Evolutionary conservation across 2,113 vertebrate genomes (phyloP), one percentile per base, ranked within the genome.

Genomic region (Castor canadensis): DNA sequence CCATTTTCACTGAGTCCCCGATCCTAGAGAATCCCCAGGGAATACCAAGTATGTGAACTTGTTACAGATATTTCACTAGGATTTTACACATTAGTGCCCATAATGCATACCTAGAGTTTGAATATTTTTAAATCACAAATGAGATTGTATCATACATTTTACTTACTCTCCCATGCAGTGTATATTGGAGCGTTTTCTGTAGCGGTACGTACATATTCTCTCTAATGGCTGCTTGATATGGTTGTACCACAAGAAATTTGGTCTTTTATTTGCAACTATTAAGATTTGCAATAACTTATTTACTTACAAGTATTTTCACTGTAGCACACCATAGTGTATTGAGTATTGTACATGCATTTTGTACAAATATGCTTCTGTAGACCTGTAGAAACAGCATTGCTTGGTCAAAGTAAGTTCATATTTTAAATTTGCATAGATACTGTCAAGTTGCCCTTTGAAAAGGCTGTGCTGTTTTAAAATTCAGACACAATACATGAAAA

Each of bases 371-470:
- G 40, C 62, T 88, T 95, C 60, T 62, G 19, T 77, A 30, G 35
- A 45, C 7, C 90, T 1, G 62, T 62, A 73, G 81, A 92, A 85
- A 93, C 45, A 58, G 2, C 15, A 54, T 67, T 94, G 60, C 38
- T 80, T 54, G 56, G 30, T 66, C 75, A 90, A 82, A 54, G 16
- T 45, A 20, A 77, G 69, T 64, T 87, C 32, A 75, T 11, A 71
- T 69, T 80, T 91, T 80, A 64, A 73, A 85, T 95, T 85, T 89
- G 72, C 66, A 56, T 62, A 75, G 45, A 64, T 76, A 88, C 35
- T 81, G 6, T 24, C 58, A 84, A 93, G 43, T 64, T 52, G 19
- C 62, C 54, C 16, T 77, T 67, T 67, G 8, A 49, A 87, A 83
- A 60, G 38, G 8, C 6, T n/a, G 16, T 67, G 8, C 9, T 87